Conservation (phyloP, 2,888 invertebrate genomes). For the Habrosyne pyritoides region DNA sequence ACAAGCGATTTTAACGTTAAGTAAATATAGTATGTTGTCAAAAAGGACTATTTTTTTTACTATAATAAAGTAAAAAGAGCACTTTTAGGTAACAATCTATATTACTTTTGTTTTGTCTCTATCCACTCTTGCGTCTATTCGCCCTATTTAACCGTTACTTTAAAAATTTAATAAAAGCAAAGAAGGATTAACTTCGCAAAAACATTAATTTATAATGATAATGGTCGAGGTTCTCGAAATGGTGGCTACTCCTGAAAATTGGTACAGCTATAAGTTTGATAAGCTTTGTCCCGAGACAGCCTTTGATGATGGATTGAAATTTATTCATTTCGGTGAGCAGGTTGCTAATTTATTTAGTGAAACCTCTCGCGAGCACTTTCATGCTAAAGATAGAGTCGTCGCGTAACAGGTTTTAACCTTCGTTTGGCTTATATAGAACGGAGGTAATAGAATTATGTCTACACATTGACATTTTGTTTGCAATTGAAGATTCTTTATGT, state of each 20-base stretch:
- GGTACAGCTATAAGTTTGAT: slow-evolving; percentile 12
- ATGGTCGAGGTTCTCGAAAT: neutral
- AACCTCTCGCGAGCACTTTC: neutral
- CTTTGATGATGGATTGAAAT: slow-evolving; percentile 31
- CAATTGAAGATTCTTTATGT: neutral
- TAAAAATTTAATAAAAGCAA: too few relatives aligned
- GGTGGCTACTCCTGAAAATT: neutral
- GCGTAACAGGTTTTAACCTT: neutral
- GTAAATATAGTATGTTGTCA: too few relatives aligned
- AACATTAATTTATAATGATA: slow-evolving; percentile 14
- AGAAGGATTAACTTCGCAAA: too few relatives aligned
- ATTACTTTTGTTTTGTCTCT: too few relatives aligned
- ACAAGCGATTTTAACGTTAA: too few relatives aligned
- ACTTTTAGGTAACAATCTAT: too few relatives aligned
- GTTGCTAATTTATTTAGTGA: slow-evolving; percentile 13
- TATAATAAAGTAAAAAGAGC: too few relatives aligned
- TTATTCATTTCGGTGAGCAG: slow-evolving; percentile 18
- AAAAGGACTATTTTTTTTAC: too few relatives aligned
- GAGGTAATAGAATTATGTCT: neutral
- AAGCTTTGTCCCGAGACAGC: slow-evolving; percentile 9
- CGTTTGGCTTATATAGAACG: neutral
- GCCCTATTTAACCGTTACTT: too few relatives aligned
- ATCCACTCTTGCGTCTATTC: too few relatives aligned
- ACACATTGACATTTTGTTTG: neutral
- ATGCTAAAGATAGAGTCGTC: neutral